Conservation (phyloP, 2,113 vertebrate species). For the Thamnophis sirtalis region DNA sequence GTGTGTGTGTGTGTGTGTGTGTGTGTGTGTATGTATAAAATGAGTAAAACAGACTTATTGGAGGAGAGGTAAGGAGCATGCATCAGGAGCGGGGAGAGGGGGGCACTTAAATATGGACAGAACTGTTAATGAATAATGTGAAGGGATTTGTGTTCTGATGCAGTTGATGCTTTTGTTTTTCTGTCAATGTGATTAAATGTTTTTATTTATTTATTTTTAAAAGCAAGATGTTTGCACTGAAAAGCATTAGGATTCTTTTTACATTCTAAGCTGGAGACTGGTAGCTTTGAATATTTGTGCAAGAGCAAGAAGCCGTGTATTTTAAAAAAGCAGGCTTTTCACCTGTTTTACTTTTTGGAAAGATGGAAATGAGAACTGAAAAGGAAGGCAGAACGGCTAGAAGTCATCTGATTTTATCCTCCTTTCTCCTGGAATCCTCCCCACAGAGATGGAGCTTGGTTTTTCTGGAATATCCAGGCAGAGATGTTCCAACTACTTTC, state of each 20-base stretch:
- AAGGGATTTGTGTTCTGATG: not conserved
- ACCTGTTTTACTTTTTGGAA: not conserved
- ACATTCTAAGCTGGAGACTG: not conserved
- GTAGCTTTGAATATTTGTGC: not conserved
- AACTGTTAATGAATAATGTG: not conserved
- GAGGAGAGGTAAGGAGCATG: not conserved
- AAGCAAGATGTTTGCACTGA: not conserved
- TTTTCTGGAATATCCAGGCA: not conserved
- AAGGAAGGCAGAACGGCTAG: not conserved
- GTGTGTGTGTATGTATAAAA: too few species aligned
- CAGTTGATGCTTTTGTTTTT: not conserved
- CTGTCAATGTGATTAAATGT: not conserved
- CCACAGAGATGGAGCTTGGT: not conserved
- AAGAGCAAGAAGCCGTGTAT: not conserved
- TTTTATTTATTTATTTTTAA: not conserved
- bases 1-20: too few species aligned
- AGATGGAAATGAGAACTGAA: not conserved
- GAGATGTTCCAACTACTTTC: not conserved
- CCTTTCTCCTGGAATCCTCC: not conserved
- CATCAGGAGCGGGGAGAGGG: accelerated
- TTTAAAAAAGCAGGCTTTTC: not conserved
- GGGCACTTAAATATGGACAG: not conserved
- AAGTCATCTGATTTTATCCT: not conserved
- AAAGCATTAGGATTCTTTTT: not conserved
- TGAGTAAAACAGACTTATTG: not conserved